Evolutionary conservation across 2,113 vertebrate genomes (phyloP), one percentile per base, ranked within the genome.

Genomic region (Artemisiospiza belli): DNA sequence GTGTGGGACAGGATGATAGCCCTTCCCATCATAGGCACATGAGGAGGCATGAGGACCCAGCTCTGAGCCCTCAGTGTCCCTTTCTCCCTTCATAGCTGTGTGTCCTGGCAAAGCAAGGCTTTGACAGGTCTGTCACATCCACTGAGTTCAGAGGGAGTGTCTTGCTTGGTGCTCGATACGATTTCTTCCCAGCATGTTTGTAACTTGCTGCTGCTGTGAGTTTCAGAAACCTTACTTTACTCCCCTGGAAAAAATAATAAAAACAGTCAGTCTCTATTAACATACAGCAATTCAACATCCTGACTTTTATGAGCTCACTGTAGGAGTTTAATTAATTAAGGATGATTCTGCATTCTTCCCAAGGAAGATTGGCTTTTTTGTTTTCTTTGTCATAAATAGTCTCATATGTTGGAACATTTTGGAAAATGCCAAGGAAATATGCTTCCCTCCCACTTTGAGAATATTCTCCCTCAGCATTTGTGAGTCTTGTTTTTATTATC

Each of bases 261-360:
- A 90, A 78, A 12, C 25, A 58, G 54, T 76, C 62, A n/a, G 49
- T 43, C 51, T 55, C 35, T 52, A 31, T 63, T 81, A 94, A 39
- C 17, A 30, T 58, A 72, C 25, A 61, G 22, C 7, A 10, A 17
- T 90, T 89, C 55, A 85, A 86, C 80, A 83, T 94, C 90, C 82
- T 89, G 88, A 91, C 35, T 62, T 77, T 97, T 95, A 97, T 95
- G 95, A 97, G 76, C 57, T 79, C 77, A 70, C 52, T 59, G 95
- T 77, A 95, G 97, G 97, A 97, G 95, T 95, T 88, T 69, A 85
- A 89, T 83, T 84, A 73, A 94, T 94, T 76, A 97, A 86, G 91
- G 97, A 97, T 97, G 97, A 97, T 91, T 91, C 75, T 95, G 96
- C 96, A 94, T 81, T 97, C 95, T 96, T 62, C 62, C 33, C 57